Evolutionary conservation across 2,113 vertebrate genomes (phyloP), one percentile per base, ranked within the genome.

Genomic region (Cyprinodon tularosa): DNA sequence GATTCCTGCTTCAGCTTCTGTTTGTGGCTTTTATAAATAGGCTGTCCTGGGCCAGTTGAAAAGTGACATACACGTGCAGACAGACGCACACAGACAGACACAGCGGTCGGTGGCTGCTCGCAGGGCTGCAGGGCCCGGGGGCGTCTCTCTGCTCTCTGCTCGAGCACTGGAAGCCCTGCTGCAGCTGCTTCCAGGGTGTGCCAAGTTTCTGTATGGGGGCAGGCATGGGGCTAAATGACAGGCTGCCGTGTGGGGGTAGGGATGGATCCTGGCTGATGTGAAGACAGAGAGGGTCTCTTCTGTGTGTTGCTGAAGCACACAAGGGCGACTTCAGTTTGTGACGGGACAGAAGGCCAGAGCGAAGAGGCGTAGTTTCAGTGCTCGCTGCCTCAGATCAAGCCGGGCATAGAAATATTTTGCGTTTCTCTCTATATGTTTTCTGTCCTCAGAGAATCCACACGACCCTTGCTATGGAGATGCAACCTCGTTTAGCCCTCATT

Each of bases 151-250:
- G 84, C 85, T 57, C 48, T 53, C 50, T 84, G 88, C 87, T 45
- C 17, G 44, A 82, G 90, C 90, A 85, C 75, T 86, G 81, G 88
- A 90, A 86, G 90, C 84, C 90, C 88, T 74, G 82, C 81, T 93
- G 92, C 93, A 94, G 93, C 93, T 94, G 93, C 93, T 93, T 90
- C 82, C 82, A 76, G 90, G 87, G 90, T 91, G 93, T 94, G 94
- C 94, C 93, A 94, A 94, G 92, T 94, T 92, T 91, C 87, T 87
- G 87, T 84, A 81, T 82, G 87, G 88, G 91, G 86, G 88, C 81
- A 86, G 84, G 84, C 80, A 76, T 61, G 84, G 90, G 88, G 78
- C 88, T 83, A 84, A 89, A 81, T 67, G 84, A 85, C 69, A 47
- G 78, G 83, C 72, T 82, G 78, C 66, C 50, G 84, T 81, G 76